Evolutionary conservation across 35 echinoderm and acorn worm species (phyloP), one percentile per base, ranked within the genome.

Genomic region (Acanthaster planci): DNA sequence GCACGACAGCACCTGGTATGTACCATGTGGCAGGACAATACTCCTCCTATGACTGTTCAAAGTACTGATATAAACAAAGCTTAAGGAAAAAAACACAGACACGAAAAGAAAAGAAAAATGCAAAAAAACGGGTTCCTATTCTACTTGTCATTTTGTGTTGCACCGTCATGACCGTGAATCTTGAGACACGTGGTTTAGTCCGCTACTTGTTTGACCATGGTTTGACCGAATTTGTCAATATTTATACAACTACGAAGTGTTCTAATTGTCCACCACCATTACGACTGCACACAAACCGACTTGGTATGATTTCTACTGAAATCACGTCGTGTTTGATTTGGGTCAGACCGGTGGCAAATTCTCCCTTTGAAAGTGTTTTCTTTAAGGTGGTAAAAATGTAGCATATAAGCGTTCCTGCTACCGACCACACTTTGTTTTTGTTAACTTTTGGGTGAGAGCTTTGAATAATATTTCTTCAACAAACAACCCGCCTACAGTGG

Each of bases 1-100:
- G 75, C 22, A 89, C 87, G 8, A 60, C 87, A 8, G 67, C 89
- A 15, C 57, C 89, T 10, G 90, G 84, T 51, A 80, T 95, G 80
- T 95, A 95, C 76, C 68, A 89, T 67, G 77, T 85, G 26, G 30
- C 93, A 40, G 93, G 87, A 60, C 93, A 95, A 40, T 95, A 95
- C 78, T 67, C 84, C 52, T 77, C 90, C 35, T 95, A 95, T 78
- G 89, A 89, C 80, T 89, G 87, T 47, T 23, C 60, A 76, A 89
- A 89, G 67, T 89, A 83, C 52, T 89, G 85, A 87, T 23, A 47
- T 10, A 79, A 79, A 79, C 30, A 79, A 79, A 50, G 56, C 1
- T 0, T 23, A 58, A 14, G 56, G 36, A 21, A 82, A 82, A 83
- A 83, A 57, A 83, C 58, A 52, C 12, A 54, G 47, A 83, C 31